Evolutionary conservation across 2,888 invertebrate species (phyloP).

Genomic region (Andrena bicolor): DNA sequence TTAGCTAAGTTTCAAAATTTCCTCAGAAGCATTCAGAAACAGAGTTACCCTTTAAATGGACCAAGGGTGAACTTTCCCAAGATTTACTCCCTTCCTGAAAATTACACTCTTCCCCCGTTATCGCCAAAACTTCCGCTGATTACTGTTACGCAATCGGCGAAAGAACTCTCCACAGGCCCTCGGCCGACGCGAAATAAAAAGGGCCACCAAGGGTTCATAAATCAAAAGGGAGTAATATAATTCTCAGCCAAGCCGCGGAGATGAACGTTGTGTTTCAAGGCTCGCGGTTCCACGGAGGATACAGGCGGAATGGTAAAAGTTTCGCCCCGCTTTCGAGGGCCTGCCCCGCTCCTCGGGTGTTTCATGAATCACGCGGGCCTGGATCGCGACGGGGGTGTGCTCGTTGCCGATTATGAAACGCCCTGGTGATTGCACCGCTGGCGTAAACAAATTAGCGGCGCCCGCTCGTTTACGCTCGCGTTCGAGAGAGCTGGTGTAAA

Average conservation of each 20-base stretch:
- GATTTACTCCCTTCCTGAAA: too few species aligned
- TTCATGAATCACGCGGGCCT: constrained; percentile 48
- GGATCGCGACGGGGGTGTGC: background rate
- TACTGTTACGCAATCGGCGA: too few species aligned
- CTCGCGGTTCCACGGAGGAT: constrained; percentile 38
- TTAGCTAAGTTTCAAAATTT: too few species aligned
- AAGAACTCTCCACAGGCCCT: too few species aligned
- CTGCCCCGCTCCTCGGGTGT: constrained; percentile 5
- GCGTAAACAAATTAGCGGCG: constrained; percentile 67
- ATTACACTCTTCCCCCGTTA: too few species aligned
- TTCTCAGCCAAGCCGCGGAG: background rate
- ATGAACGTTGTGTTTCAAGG: constrained; percentile 33
- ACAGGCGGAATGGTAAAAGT: constrained; percentile 51
- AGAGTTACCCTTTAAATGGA: too few species aligned
- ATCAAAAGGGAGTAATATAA: too few species aligned
- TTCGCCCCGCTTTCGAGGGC: constrained; percentile 34
- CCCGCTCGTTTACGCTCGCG: constrained; percentile 29
- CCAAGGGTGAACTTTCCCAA: too few species aligned
- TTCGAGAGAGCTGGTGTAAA: constrained; percentile 24
- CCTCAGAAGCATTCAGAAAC: too few species aligned
- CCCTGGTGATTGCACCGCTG: constrained; percentile 54
- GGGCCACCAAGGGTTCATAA: too few species aligned
- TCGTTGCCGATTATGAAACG: constrained; percentile 65
- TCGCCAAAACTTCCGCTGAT: too few species aligned
- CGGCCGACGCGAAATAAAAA: too few species aligned